phyloP scores from a whole-genome alignment of 1,140 invertebrate genomes.

The Hydropsyche tenuis region DNA sequence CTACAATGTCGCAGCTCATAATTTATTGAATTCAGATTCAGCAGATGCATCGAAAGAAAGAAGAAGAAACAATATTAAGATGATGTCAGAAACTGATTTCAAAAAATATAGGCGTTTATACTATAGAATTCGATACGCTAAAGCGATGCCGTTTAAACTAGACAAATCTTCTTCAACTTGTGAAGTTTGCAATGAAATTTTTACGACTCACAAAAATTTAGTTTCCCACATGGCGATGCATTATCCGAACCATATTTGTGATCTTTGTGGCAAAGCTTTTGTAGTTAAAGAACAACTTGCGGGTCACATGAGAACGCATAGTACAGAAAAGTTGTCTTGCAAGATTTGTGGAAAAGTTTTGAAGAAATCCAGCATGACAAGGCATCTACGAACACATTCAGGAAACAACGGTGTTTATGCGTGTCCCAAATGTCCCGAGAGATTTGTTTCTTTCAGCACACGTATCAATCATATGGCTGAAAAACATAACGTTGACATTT shows the following conservation, averaged over 20 bases:
- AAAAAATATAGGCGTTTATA: constrained; percentile 35
- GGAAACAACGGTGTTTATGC: constrained; percentile 41
- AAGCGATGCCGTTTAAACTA: constrained; percentile 34
- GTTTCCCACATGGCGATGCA: constrained; percentile 16
- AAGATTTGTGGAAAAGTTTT: constrained; percentile 31
- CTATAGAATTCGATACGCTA: constrained; percentile 31
- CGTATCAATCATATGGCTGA: constrained; percentile 37
- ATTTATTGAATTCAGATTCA: constrained; percentile 9
- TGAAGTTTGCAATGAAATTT: constrained; percentile 18
- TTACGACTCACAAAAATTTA: constrained; percentile 13
- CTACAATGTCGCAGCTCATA: constrained; percentile 19
- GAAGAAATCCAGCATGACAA: constrained; percentile 38
- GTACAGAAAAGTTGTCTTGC: constrained; percentile 67
- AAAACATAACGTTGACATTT: constrained; percentile 38
- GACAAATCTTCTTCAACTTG: constrained; percentile 18
- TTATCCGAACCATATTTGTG: constrained; percentile 46
- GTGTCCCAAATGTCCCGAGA: constrained; percentile 37
- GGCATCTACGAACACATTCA: constrained; percentile 39
- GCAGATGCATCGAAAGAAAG: background rate
- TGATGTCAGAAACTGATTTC: constrained; percentile 26
- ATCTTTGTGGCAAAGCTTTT: constrained; percentile 59
- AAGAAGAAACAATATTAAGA: constrained; percentile 12
- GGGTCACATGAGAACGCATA: constrained; percentile 78
- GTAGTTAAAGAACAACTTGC: constrained; percentile 54
- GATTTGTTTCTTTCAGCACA: constrained; percentile 41